A percentile compares a stretch with the other conserved stretches of the same genome.
phyloP scores from a whole-genome alignment of 2,888 invertebrate genomes.

The Germaria angustata region DNA sequence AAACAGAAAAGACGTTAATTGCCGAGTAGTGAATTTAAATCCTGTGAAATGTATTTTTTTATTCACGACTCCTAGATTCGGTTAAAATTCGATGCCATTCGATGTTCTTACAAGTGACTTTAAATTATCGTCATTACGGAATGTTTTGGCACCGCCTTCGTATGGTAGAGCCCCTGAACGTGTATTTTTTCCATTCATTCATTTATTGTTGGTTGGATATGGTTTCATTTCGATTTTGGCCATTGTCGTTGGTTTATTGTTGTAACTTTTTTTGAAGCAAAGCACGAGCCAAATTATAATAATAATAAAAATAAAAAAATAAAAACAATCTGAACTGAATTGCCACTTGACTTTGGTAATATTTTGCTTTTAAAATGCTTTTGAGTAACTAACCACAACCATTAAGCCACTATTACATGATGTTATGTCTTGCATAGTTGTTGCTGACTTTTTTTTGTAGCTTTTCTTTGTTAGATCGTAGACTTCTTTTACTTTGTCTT shows the following conservation, averaged over 20 bases:
- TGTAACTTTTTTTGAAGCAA: conserved; percentile 27
- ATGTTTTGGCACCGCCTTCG: not conserved
- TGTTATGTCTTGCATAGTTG: conserved; percentile 51
- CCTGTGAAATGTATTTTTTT: too few relatives aligned
- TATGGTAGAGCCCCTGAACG: not conserved
- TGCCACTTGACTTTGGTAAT: conserved; percentile 63
- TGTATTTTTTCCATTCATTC: conserved; percentile 7
- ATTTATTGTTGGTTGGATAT: conserved; percentile 31
- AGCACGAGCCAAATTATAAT: conserved; percentile 62
- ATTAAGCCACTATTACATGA: conserved; percentile 67
- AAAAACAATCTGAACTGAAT: conserved; percentile 27
- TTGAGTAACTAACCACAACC: conserved; percentile 43
- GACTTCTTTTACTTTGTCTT: not conserved
- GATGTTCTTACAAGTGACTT: not conserved
- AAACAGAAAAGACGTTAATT: too few relatives aligned
- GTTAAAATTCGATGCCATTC: too few relatives aligned
- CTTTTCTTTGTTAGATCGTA: conserved; percentile 49
- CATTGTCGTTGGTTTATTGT: conserved; percentile 20
- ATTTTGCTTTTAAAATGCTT: conserved; percentile 18
- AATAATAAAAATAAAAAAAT: not conserved
- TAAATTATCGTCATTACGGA: not conserved
- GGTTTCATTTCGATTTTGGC: conserved; percentile 19
- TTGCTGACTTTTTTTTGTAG: not conserved
- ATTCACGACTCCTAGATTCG: too few relatives aligned
- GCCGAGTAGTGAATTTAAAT: too few relatives aligned